Evolutionary conservation across 37 sponge, comb jelly and placozoan species (phyloP).

Genomic region (Hormiphora californensis): DNA sequence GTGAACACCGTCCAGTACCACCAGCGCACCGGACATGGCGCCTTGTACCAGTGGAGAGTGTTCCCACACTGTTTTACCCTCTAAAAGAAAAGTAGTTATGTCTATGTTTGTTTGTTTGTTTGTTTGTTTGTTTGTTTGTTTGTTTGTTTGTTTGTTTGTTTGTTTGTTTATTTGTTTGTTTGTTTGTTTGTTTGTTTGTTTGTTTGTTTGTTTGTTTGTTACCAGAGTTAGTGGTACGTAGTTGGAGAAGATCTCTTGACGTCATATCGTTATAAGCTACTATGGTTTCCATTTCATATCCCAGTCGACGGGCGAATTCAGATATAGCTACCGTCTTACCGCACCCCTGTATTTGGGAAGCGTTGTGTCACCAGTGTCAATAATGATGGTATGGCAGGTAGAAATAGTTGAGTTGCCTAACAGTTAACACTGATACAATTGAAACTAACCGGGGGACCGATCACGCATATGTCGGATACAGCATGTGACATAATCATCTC

Average conservation of each 20-base stretch:
- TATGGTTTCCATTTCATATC: constrained; percentile 65
- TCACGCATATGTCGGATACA: constrained; percentile 67
- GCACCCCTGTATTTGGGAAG: too few relatives aligned
- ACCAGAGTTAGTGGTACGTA: constrained; percentile 60
- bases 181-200: too few relatives aligned
- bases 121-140: too few relatives aligned
- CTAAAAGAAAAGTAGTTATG: constrained; percentile 48
- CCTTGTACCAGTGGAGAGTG: constrained; percentile 69
- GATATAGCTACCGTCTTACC: constrained; percentile 67
- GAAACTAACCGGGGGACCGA: constrained; percentile 65
- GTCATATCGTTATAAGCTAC: constrained; percentile 88
- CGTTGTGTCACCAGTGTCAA: too few relatives aligned
- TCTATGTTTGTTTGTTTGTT: too few relatives aligned
- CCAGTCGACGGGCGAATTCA: constrained; percentile 66
- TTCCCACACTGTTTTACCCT: constrained; percentile 81
- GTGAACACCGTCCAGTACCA: constrained; percentile 79
- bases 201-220: too few relatives aligned
- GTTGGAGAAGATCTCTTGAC: constrained; percentile 81
- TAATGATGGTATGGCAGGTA: too few relatives aligned
- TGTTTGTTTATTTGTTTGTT: too few relatives aligned
- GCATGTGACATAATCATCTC: constrained; percentile 66
- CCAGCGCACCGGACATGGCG: constrained; percentile 65
- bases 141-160: too few relatives aligned
- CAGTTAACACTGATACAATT: background rate
- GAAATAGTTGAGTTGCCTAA: background rate